A percentile compares a stretch with the other conserved stretches of the same genome.
These are phyloP conservation scores for Ibidorhyncha struthersii DNA, from an alignment of 2,113 vertebrate genomes.

Conservation along the genomic window DNA sequence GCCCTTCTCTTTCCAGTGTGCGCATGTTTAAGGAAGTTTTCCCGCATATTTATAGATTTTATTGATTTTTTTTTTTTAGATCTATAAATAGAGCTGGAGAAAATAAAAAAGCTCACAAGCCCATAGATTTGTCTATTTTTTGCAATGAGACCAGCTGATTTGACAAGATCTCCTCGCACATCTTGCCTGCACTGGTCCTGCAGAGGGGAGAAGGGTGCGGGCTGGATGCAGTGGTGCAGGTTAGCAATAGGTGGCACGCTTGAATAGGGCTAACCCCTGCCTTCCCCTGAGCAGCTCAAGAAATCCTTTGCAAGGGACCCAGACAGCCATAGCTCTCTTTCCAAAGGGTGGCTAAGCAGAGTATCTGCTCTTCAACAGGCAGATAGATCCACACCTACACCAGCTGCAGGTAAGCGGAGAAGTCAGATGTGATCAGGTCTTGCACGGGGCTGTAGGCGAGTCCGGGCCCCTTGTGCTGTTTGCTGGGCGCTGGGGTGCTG, in stretches of 20 bases:
- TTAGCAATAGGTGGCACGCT: background rate
- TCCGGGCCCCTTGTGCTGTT: background rate
- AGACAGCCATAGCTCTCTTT: background rate
- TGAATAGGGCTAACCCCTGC: background rate
- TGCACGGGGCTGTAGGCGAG: background rate
- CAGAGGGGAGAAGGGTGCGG: background rate
- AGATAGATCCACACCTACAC: background rate
- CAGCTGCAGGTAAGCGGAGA: background rate
- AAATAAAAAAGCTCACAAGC: background rate
- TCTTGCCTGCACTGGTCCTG: background rate
- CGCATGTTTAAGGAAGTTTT: background rate
- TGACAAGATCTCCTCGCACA: fast-evolving
- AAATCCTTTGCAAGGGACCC: background rate
- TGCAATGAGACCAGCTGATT: background rate
- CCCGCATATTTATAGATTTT: background rate
- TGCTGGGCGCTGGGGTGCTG: background rate
- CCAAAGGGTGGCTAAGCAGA: background rate
- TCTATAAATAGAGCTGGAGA: background rate
- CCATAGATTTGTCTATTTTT: background rate
- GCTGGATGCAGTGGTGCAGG: background rate
- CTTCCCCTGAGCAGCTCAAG: background rate
- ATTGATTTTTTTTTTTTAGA: background rate
- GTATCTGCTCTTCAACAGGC: background rate
- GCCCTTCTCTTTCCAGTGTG: background rate
- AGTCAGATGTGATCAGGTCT: background rate